These are phyloP conservation scores for Phallusia fumigata DNA, from an alignment of 23 tunicate species.

Conservation along the genomic window DNA sequence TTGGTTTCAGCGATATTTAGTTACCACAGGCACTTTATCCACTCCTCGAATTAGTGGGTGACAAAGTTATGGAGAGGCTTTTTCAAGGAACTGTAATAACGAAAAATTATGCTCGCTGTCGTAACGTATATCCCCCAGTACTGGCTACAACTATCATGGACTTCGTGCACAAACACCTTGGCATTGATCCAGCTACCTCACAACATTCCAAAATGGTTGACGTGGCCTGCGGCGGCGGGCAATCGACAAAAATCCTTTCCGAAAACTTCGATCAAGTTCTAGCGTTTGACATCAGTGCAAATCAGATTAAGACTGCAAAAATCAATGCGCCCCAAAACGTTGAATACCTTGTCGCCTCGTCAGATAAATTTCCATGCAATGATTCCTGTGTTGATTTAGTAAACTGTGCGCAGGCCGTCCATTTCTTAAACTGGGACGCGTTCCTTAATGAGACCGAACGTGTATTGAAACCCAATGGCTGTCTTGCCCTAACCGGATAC, in stretches of 20 bases:
- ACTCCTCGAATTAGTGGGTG: no score
- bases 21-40: no score
- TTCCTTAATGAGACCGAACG: background rate
- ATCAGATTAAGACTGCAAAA: background rate
- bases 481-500: background rate
- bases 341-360: background rate
- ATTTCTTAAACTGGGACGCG: background rate
- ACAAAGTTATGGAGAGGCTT: background rate
- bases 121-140: background rate
- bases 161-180: background rate
- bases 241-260: background rate
- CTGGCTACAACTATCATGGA: background rate
- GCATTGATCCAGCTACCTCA: background rate
- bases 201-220: conserved; percentile 3
- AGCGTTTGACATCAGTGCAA: background rate
- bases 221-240: background rate
- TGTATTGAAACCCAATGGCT: background rate
- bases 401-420: background rate
- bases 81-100: background rate
- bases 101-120: background rate
- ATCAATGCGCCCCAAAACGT: background rate
- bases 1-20: no score
- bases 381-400: background rate
- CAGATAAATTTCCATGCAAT: background rate
- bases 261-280: background rate